Evolutionary conservation across 2,797 vertebrate species (phyloP).

Genomic region (Alfaro cultratus): DNA sequence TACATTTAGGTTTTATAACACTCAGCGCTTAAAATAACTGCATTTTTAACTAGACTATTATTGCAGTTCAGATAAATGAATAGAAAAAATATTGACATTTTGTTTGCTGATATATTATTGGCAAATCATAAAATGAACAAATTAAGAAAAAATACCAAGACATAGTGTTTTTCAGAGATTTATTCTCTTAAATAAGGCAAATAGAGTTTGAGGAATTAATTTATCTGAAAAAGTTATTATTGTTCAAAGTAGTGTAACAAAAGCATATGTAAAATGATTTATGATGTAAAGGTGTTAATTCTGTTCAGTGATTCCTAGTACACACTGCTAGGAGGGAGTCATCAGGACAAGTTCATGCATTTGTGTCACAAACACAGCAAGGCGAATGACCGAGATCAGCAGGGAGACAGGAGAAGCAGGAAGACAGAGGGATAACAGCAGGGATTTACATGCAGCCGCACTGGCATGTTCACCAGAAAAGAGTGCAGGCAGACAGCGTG

Average conservation of each 20-base stretch:
- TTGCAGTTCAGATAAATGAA: constrained; percentile 27
- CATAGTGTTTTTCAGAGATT: not conserved
- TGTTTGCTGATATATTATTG: not conserved
- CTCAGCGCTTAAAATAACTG: constrained; percentile 46
- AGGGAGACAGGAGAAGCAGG: constrained; percentile 19
- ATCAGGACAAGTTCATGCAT: constrained; percentile 34
- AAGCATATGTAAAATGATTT: not conserved
- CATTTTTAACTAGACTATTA: constrained; percentile 19
- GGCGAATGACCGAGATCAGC: constrained; percentile 28
- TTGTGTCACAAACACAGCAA: constrained; percentile 23
- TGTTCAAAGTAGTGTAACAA: not conserved
- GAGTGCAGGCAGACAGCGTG: not conserved
- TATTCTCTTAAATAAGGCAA: not conserved
- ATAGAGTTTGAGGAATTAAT: not conserved
- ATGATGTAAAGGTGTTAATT: not conserved
- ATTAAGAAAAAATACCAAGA: not conserved
- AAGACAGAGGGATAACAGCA: not conserved
- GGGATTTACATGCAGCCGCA: constrained; percentile 5
- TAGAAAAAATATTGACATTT: not conserved
- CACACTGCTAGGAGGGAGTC: constrained; percentile 21
- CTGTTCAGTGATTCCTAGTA: not conserved
- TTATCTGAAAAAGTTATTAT: not conserved
- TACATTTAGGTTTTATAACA: constrained; percentile 55
- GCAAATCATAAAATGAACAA: not conserved
- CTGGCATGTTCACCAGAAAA: not conserved